A percentile compares a stretch with the other conserved stretches of the same genome.
phyloP scores from a whole-genome alignment of 1,140 invertebrate genomes.

The Pogonus chalceus region DNA sequence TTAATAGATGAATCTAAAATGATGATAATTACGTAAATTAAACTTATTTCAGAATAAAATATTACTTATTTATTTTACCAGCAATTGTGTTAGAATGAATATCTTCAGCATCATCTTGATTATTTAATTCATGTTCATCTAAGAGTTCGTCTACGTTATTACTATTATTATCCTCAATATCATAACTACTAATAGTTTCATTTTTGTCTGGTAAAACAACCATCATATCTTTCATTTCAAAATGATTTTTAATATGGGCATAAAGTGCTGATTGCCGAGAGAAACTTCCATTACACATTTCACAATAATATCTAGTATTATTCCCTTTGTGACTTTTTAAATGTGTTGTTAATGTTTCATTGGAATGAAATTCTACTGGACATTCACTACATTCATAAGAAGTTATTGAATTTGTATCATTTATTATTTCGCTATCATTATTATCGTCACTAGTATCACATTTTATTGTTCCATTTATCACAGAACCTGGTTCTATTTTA shows the following conservation, averaged over 20 bases:
- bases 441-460: too few relatives aligned
- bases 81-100: too few relatives aligned
- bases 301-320: not conserved
- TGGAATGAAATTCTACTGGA: not conserved
- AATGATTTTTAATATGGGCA: not conserved
- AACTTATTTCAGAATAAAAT: too few relatives aligned
- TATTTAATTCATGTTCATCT: too few relatives aligned
- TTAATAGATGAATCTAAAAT: too few relatives aligned
- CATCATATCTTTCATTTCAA: not conserved
- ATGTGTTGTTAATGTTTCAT: not conserved
- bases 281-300: not conserved
- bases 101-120: too few relatives aligned
- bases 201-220: not conserved
- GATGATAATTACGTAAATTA: too few relatives aligned
- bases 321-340: not conserved
- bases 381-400: not conserved
- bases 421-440: too few relatives aligned
- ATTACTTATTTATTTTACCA: too few relatives aligned
- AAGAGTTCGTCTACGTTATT: too few relatives aligned
- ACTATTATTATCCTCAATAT: constrained; percentile 1
- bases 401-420: not conserved
- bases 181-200: not conserved
- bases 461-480: too few relatives aligned
- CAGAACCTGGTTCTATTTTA: not conserved
- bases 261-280: not conserved